Percentiles rank a stretch among this genome's conserved stretches.
Conservation (phyloP, 2,113 vertebrate genomes). For the Melanostigma gelatinosum region DNA sequence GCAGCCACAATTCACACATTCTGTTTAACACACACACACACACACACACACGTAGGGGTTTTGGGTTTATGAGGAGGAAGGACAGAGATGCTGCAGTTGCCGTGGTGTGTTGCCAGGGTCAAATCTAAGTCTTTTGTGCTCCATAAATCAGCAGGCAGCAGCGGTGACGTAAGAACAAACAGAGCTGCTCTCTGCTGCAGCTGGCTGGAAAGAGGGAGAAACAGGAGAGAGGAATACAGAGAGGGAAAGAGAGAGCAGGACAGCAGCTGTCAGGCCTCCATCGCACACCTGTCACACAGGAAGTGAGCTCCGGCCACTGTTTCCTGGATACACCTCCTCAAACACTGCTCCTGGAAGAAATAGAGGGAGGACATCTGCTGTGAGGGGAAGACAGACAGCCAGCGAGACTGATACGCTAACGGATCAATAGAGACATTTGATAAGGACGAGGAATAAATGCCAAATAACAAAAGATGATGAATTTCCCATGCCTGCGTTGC, state of each 20-base stretch:
- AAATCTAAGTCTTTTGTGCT: constrained; percentile 81
- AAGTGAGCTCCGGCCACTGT: constrained; percentile 80
- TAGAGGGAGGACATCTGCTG: constrained; percentile 71
- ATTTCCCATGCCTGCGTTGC: constrained; percentile 37
- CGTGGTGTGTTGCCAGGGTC: constrained; percentile 67
- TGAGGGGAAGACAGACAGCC: constrained; percentile 34
- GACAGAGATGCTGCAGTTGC: constrained; percentile 58
- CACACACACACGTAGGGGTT: constrained; percentile 11
- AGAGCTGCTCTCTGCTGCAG: constrained; percentile 79
- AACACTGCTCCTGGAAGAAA: constrained; percentile 75
- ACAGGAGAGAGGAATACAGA: constrained; percentile 61
- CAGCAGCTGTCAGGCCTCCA: constrained; percentile 84
- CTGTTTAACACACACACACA: constrained; percentile 19
- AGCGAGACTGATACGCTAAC: constrained; percentile 16
- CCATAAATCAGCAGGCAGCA: constrained; percentile 80
- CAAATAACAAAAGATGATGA: constrained; percentile 18
- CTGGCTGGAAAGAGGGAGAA: constrained; percentile 75
- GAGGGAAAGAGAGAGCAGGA: constrained; percentile 71
- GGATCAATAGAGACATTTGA: constrained; percentile 51
- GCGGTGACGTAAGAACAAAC: constrained; percentile 82
- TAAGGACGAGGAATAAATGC: constrained; percentile 28
- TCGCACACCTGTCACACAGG: constrained; percentile 86
- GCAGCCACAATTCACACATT: constrained; percentile 30
- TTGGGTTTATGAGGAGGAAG: constrained; percentile 37
- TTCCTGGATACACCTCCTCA: constrained; percentile 86